A percentile compares a stretch with the other conserved stretches of the same genome.
phyloP scores from a whole-genome alignment of 1,140 invertebrate genomes.

The Micrasema minimum region DNA sequence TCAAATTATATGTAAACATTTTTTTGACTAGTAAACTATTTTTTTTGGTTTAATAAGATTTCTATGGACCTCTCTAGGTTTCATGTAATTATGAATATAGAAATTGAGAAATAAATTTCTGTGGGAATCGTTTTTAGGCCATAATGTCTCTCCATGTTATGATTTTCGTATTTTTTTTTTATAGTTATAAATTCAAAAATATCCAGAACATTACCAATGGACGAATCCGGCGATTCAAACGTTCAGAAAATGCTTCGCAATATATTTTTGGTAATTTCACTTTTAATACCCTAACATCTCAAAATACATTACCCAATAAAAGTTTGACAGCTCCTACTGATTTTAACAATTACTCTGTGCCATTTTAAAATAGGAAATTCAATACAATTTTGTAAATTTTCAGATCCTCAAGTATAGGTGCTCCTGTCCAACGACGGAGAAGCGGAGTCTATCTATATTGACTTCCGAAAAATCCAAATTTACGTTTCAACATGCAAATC shows the following conservation, averaged over 20 bases:
- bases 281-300: constrained; percentile 18
- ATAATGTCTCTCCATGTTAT: constrained; percentile 34
- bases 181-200: constrained; percentile 38
- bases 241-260: constrained; percentile 75
- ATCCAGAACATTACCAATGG: constrained; percentile 55
- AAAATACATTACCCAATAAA: constrained; percentile 11
- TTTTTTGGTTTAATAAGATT: no score
- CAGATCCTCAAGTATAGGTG: constrained; percentile 87
- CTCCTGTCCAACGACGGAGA: constrained; percentile 79
- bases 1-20: no score
- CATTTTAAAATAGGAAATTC: no score
- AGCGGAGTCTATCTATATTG: constrained; percentile 82
- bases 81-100: no score
- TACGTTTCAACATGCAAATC: constrained; percentile 83
- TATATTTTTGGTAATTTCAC: constrained; percentile 73
- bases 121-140: constrained; percentile 31
- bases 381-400: constrained; percentile 52
- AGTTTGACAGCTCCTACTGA: constrained; percentile 2
- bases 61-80: no score
- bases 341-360: no score
- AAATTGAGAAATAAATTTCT: no score
- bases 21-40: no score
- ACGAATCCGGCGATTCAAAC: constrained; percentile 67
- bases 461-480: constrained; percentile 84
- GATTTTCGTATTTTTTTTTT: constrained; percentile 42